Evolutionary conservation across 2,888 invertebrate genomes (phyloP), one percentile per base, ranked within the genome.

Genomic region (Chelonus formosanus): DNA sequence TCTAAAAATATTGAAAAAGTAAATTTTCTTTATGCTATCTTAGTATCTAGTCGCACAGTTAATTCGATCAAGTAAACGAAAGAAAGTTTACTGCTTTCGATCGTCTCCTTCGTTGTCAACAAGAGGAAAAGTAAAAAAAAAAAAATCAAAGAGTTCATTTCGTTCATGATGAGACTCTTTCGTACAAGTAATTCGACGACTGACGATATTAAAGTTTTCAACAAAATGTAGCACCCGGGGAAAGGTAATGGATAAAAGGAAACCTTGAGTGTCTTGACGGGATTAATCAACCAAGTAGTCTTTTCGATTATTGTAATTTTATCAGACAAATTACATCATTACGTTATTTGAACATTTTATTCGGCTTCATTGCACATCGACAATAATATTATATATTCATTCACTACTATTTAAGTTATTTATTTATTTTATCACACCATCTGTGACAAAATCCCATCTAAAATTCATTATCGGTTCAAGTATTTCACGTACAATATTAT

Each of bases 1-100:
- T 43, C 34, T 32, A 8, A 40, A 60, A 61, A 43, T 53, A 61
- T 61, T 31, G 45, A 36, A 36, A 36, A 55, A 55, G 55, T 55
- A n/a, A 34, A 55, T 63, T 54, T 48, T 45, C 47, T 36, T 44
- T 34, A 8, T n/a, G 36, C 62, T 40, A 20, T 40, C 32, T 20
- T 45, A 47, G 55, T 63, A 44, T 63, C 55, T 63, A 45, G 65
- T 65, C 63, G 43, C 64, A 50, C 63, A 63, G 59, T 58, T 63
- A 68, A 67, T 67, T 67, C 67, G 70, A 67, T 67, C 67, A 67
- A 64, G 63, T 58, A 50, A 45, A 63, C 55, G 56, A 48, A 43
- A 32, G 44, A 63, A 70, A 70, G 67, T 71, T 71, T 69, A 69
- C 69, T 71, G 67, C 70, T 68, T 55, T 63, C 62, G 55, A 63